Evolutionary conservation across 2,113 vertebrate genomes (phyloP).

Genomic region (Entomyzon cyanotis): DNA sequence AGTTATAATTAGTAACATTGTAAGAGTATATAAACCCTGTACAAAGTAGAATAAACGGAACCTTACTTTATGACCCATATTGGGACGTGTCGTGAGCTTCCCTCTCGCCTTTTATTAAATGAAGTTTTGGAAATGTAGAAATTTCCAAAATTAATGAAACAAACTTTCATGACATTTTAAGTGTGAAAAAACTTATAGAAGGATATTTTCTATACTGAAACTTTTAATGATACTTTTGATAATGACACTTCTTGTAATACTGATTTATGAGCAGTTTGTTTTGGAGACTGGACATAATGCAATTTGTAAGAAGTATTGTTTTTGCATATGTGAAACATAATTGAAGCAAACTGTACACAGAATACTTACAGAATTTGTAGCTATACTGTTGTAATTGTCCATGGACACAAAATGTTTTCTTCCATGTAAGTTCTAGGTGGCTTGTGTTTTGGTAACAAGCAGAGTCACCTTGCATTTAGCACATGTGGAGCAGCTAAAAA

Average conservation of each 20-base stretch:
- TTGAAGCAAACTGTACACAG: neutral
- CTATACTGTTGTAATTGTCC: neutral
- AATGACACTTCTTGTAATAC: neutral
- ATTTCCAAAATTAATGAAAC: neutral
- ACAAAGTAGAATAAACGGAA: too few species aligned
- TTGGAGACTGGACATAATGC: neutral
- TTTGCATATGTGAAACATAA: neutral
- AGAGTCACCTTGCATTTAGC: neutral
- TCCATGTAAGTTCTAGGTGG: neutral
- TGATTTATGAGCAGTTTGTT: neutral
- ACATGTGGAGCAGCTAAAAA: neutral
- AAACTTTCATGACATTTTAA: neutral
- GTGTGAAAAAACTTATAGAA: neutral
- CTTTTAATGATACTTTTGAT: neutral
- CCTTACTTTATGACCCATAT: too few species aligned
- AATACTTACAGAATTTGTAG: neutral
- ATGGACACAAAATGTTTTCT: neutral
- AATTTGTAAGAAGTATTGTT: neutral
- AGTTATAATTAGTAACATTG: too few species aligned
- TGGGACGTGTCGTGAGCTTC: too few species aligned
- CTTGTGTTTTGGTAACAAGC: neutral
- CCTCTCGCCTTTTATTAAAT: too few species aligned
- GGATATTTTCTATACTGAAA: neutral
- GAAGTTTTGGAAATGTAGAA: neutral
- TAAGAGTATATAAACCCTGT: too few species aligned